Evolutionary conservation across 2,888 invertebrate genomes (phyloP).

Genomic region (Meghimatium bilineatum): DNA sequence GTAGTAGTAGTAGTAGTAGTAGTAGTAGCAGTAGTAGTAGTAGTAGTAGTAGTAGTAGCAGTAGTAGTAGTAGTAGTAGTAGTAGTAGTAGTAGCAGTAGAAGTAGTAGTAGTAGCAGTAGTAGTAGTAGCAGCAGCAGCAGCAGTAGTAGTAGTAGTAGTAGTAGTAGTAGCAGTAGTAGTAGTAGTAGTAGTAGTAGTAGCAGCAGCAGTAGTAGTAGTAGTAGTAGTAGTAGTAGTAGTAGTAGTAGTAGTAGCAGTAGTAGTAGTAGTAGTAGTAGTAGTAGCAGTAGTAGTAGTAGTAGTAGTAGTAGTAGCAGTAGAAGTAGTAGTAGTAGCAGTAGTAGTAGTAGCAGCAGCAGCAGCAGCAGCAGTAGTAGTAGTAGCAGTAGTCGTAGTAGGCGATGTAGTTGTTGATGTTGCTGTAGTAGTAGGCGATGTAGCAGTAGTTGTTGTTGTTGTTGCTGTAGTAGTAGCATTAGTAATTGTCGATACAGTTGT

Average conservation of each 20-base stretch:
- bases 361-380: neutral
- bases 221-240: conserved; percentile 17
- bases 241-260: conserved; percentile 7
- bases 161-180: neutral
- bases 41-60: too few relatives aligned
- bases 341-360: neutral
- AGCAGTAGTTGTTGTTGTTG: conserved; percentile 27
- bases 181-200: conserved; percentile 17
- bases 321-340: neutral
- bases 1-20: neutral
- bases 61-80: too few relatives aligned
- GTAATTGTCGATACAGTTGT: conserved; percentile 23
- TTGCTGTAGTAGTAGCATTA: conserved; percentile 35
- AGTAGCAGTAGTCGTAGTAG: too few relatives aligned
- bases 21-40: too few relatives aligned
- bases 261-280: neutral
- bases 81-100: conserved; percentile 29
- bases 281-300: neutral
- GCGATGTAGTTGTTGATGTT: too few relatives aligned
- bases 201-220: conserved; percentile 19
- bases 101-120: conserved; percentile 38
- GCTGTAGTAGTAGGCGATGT: too few relatives aligned
- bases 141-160: too few relatives aligned
- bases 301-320: neutral
- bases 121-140: conserved; percentile 33